Evolutionary conservation across 1,140 invertebrate species (phyloP), one percentile per base, ranked within the genome.

Genomic region (Gryon sp.): DNA sequence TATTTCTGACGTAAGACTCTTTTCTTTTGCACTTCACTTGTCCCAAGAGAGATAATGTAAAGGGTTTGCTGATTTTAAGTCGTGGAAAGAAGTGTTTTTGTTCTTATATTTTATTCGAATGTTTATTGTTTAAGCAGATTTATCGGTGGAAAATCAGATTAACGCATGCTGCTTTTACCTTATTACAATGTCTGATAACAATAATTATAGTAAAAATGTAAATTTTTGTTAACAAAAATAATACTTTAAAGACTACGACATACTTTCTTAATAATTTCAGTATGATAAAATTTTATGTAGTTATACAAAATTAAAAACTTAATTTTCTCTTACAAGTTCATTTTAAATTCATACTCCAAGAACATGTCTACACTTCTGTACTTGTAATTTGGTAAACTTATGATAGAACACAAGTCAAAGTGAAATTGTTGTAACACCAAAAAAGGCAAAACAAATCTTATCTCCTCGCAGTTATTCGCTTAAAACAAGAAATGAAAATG

Each of bases 371-470:
- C 50, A 28, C 36, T 45, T 45, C 48, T 55, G 15, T 38, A 30
- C 48, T 16, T 16, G 30, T 34, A 66, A 55, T 28, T 12, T 28
- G 43, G 3, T 40, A 16, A 36, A 68, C 41, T 68, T 68, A 68
- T 68, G 50, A 18, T 32, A 11, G 7, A n/a, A n/a, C n/a, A n/a
- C n/a, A n/a, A n/a, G n/a, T n/a, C n/a, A n/a, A n/a, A n/a, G n/a
- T n/a, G n/a, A n/a, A n/a, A 63, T 52, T 63, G 40, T 46, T 66
- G 24, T 40, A 55, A 46, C 9, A 16, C 28, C 24, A 52, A 36
- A 59, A 50, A 20, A 52, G n/a, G n/a, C n/a, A n/a, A n/a, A n/a
- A n/a, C n/a, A 52, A 63, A 63, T 24, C 45, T 63, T 63, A 63
- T 63, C 60, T 52, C 36, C 22, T 46, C 36, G 12, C 43, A 32